Base-by-base conservation (phyloP, 2,113 vertebrate species). In the Ramphastos sulfuratus region DNA sequence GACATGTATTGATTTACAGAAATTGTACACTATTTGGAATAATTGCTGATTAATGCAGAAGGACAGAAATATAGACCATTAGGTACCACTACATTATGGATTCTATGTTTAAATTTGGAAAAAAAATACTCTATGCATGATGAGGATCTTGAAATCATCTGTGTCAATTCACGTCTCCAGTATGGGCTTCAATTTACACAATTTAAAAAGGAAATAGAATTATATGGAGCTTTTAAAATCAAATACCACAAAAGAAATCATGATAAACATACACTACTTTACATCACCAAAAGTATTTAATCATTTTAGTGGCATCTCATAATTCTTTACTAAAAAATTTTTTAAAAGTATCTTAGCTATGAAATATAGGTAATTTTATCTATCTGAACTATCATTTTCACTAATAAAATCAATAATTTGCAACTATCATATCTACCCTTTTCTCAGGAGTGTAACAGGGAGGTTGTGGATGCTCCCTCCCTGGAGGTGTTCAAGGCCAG, bases 51-150 rank as follows among this genome's bases (percentile, higher is more conserved):
- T 75, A 86, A 92, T 92, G 76, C 61, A 93, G 64, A 63, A 74
- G 61, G 37, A 44, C 90, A 93, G 70, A 95, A 88, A 94, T 35
- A 52, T 27, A 96, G 76, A 61, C 73, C 65, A 83, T 87, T 94
- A 93, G 33, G 39, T 84, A 92, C 65, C 21, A 69, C 90, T 88
- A 83, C 63, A 78, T 88, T 93, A 96, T 86, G 84, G 92, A 95
- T 93, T 90, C 66, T 17, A 50, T 44, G 65, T 78, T 92, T 74
- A 83, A 81, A 86, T 94, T 93, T 75, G 58, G n/a, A 95, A 79
- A 94, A 42, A 95, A 80, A 94, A 94, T 65, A 83, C 69, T 70
- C 37, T 52, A 42, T 21, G 30, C 28, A 70, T 67, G 42, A 96
- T n/a, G 46, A 90, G 58, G 92, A 81, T 39, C 69, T 81, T 90